These are phyloP conservation scores for Leptoteleia sp. DNA, from an alignment of 1,140 invertebrate species.

Conservation along the genomic window DNA sequence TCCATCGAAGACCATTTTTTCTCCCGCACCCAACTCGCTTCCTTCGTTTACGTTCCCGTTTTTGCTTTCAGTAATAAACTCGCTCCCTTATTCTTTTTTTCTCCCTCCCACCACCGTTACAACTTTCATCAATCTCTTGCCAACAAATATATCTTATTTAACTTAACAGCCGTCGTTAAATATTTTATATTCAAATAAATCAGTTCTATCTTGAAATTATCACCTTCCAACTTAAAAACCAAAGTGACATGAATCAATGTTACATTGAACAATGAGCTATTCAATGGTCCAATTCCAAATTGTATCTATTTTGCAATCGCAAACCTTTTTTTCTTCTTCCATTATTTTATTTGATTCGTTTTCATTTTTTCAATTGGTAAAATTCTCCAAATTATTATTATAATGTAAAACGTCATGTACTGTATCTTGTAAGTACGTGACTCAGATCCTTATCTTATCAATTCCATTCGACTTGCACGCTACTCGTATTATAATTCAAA, in stretches of 20 bases:
- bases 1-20: slow-evolving; percentile 46
- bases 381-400: too few species aligned
- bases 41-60: slow-evolving; percentile 47
- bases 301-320: too few species aligned
- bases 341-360: too few species aligned
- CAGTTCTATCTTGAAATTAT: slow-evolving; percentile 2
- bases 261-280: too few species aligned
- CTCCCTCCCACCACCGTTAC: slow-evolving; percentile 37
- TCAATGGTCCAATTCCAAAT: too few species aligned
- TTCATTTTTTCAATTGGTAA: too few species aligned
- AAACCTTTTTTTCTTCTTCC: too few species aligned
- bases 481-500: not conserved
- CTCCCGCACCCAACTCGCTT: slow-evolving; percentile 37
- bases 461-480: not conserved
- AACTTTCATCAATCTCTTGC: slow-evolving; percentile 62
- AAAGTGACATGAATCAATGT: too few species aligned
- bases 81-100: slow-evolving; percentile 55
- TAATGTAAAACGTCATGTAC: too few species aligned
- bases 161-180: slow-evolving; percentile 23
- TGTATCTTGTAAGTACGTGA: not conserved
- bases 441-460: not conserved
- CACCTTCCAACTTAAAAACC: not conserved
- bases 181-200: slow-evolving; percentile 20
- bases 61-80: slow-evolving; percentile 61
- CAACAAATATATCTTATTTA: slow-evolving; percentile 60